Base-by-base conservation (phyloP, 92 coral and sea anemone species). In the Phenganax stokvisi region DNA sequence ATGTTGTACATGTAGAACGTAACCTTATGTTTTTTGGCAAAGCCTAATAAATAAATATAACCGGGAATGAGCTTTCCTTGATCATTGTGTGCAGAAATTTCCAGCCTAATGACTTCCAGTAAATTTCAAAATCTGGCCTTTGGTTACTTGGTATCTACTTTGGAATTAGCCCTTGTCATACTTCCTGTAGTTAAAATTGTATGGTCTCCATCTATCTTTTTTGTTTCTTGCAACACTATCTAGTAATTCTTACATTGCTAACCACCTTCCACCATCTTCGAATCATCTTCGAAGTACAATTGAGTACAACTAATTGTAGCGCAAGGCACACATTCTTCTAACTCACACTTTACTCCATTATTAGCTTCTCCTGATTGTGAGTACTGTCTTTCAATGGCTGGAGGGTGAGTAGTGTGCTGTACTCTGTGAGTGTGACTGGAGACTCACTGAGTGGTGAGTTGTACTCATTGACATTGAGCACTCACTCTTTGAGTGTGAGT, bases 321-420 rank as follows among this genome's bases (percentile, higher is more conserved):
- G 20, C 81, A 77, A 58, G 77, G 77, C 57, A 72, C 11, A 58
- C 17, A 51, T 72, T 10, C 77, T 31, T 55, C 77, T 72, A 56
- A 67, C 81, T 77, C 81, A 77, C 81, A 77, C 81, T 77, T 77
- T 13, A 77, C 81, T 77, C 81, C 12, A 77, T 58, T 77, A 51
- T 57, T 69, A 77, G 81, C 81, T 77, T 77, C 81, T 7, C 71
- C 60, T 75, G 63, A 75, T 64, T 56, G 80, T 75, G 80, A 75
- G 80, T 55, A 66, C 13, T 75, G 80, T 75, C 65, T 54, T 75
- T 75, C 65, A 75, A 75, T 17, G 37, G 80, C 37, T 75, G 80
- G 20, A 57, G 80, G 25, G 80, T 56, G 80, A 75, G 80, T 75
- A 53, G 27, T 55, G 80, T 17, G 57, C 37, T 27, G 57, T 75